Evolutionary conservation across 35 echinoderm and acorn worm genomes (phyloP), one percentile per base, ranked within the genome.

Genomic region (Amphiura filiformis): DNA sequence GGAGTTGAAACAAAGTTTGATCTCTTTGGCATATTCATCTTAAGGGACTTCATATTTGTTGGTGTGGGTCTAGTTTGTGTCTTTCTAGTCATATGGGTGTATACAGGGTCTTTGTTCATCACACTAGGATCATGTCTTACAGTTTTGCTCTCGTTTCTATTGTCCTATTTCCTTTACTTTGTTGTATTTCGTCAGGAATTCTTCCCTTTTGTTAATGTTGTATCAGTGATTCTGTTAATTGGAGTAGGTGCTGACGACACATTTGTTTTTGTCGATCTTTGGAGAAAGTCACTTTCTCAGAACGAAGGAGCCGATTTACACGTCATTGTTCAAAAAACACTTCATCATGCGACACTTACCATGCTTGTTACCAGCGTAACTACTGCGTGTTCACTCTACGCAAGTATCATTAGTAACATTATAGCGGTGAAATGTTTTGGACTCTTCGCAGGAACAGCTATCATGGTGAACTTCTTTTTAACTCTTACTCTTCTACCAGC

Each of bases 341-440:
- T 90, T 15, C 81, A 49, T 39, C 95, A 97, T 42, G 95, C 91
- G n/a, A 76, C 88, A 31, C 32, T 83, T 13, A 94, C 95, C 2
- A 91, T 97, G 92, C 86, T 97, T 64, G 95, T 97, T 1, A 97
- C 95, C 17, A 97, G 95, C 76, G 80, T 94, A 17, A 97, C 95
- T 20, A 97, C 95, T 1, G 75, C 95, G 0, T 33, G 92, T 7
- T 92, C 95, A 1, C 89, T 97, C 13, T 97, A 80, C 79, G 79
- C 86, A 13, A 91, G 78, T 44, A 57, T 84, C 13, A 82, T 95
- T 38, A 97, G 95, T 38, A 32, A 86, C 38, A 97, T 97, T 30
- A 97, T 80, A 33, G 91, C 92, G 18, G 40, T 97, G 7, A 88
- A 40, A 65, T 97, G 95, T 40, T 91, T 97, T 32, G 88, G 87